Percentiles rank a stretch among this genome's conserved stretches.
These are phyloP conservation scores for Euplagia quadripunctaria DNA, from an alignment of 2,888 invertebrate genomes.

Conservation along the genomic window DNA sequence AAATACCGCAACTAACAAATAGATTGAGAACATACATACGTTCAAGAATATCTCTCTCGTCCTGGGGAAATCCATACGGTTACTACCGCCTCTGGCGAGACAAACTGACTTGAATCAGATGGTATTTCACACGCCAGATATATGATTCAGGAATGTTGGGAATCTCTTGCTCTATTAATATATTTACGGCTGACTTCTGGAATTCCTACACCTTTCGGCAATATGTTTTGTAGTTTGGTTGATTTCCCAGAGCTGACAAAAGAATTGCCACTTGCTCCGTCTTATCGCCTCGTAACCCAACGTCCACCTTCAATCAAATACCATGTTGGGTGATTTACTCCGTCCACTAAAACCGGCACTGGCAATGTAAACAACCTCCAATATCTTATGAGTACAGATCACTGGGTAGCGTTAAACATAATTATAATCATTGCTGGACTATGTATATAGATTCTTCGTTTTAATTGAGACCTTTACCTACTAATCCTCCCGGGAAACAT, in stretches of 20 bases:
- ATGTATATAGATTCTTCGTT: background rate
- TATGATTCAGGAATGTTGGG: background rate
- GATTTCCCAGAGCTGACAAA: background rate
- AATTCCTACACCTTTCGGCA: background rate
- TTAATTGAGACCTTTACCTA: conserved; percentile 11
- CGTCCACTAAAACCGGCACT: background rate
- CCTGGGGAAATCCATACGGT: background rate
- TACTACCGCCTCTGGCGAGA: background rate
- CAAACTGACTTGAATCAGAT: background rate
- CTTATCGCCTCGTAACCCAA: background rate
- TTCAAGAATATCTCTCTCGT: background rate
- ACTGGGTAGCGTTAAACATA: background rate
- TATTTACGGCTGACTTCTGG: background rate
- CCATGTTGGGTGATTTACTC: background rate
- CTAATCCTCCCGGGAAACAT: conserved; percentile 29
- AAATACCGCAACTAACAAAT: conserved; percentile 1
- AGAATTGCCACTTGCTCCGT: background rate
- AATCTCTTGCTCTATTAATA: background rate
- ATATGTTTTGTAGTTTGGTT: background rate
- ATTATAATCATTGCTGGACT: background rate
- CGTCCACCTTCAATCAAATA: background rate
- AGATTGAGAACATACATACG: background rate
- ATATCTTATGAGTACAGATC: background rate
- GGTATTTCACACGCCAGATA: background rate
- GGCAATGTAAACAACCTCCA: background rate